A percentile compares a stretch with the other conserved stretches of the same genome.
Evolutionary conservation across 2,113 vertebrate genomes (phyloP).

Genomic region (Archocentrus centrarchus): DNA sequence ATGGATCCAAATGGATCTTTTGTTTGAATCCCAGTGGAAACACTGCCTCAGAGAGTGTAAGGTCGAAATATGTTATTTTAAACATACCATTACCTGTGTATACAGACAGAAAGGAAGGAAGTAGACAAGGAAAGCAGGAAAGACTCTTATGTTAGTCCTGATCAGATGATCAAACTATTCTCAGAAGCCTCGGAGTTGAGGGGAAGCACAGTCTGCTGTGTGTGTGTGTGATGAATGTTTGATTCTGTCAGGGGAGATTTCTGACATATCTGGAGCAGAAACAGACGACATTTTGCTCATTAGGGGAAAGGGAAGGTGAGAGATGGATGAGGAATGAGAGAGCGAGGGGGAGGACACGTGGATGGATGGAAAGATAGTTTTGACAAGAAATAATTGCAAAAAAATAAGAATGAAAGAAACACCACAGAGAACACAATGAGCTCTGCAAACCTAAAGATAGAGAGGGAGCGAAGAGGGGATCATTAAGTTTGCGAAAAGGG

Average conservation of each 20-base stretch:
- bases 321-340: constrained; percentile 31
- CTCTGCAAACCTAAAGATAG: not conserved
- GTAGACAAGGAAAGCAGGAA: not conserved
- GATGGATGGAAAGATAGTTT: constrained; percentile 17
- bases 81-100: not conserved
- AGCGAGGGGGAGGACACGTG: constrained; percentile 21
- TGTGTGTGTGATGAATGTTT: constrained; percentile 67
- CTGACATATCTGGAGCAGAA: constrained; percentile 76
- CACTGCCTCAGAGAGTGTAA: not conserved
- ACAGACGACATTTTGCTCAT: constrained; percentile 59
- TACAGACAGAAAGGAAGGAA: not conserved
- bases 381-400: constrained; percentile 40
- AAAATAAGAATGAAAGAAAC: not conserved
- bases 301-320: constrained; percentile 63
- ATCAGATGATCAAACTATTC: constrained; percentile 51
- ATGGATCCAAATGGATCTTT: not conserved
- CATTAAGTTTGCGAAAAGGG: not conserved
- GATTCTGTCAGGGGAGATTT: constrained; percentile 64
- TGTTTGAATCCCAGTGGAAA: not conserved
- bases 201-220: constrained; percentile 15
- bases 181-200: constrained; percentile 33
- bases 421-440: not conserved
- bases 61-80: not conserved
- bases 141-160: not conserved
- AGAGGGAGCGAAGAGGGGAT: constrained; percentile 4